Evolutionary conservation across 2,113 vertebrate species (phyloP).

Genomic region (Cynocephalus volans): DNA sequence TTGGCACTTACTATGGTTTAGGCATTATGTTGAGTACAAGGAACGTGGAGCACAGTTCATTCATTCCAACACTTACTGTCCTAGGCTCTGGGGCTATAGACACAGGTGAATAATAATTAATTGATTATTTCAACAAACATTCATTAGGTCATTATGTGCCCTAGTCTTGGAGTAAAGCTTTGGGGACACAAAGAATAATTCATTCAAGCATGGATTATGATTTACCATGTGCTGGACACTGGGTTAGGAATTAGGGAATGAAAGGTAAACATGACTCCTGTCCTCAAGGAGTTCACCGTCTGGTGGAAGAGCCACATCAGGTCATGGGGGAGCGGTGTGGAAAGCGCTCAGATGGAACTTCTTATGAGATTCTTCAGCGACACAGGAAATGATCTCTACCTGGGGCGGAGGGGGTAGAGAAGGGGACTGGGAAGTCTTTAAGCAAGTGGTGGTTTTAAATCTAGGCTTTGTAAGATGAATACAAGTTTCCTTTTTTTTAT

Average conservation of each 20-base stretch:
- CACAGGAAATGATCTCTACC: background rate
- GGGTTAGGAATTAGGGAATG: background rate
- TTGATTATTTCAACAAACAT: background rate
- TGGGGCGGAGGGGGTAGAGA: no score
- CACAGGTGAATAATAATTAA: background rate
- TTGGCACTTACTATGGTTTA: background rate
- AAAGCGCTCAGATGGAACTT: background rate
- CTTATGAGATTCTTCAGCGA: background rate
- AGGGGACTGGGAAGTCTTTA: background rate
- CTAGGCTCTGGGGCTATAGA: background rate
- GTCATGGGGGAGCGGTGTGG: fast-evolving
- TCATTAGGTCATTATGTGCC: background rate
- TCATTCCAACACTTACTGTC: background rate
- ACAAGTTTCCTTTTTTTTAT: no score
- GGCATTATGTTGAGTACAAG: background rate
- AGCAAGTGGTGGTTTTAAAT: background rate
- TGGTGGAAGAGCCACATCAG: background rate
- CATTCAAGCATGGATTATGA: background rate
- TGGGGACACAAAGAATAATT: background rate
- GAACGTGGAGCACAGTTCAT: background rate
- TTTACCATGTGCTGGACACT: background rate
- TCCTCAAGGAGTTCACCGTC: background rate
- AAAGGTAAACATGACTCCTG: background rate
- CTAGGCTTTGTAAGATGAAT: background rate
- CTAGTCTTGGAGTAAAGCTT: background rate